A percentile compares a stretch with the other conserved stretches of the same genome.
Conservation (phyloP, 1,140 invertebrate species). For the Calephelis nemesis region DNA sequence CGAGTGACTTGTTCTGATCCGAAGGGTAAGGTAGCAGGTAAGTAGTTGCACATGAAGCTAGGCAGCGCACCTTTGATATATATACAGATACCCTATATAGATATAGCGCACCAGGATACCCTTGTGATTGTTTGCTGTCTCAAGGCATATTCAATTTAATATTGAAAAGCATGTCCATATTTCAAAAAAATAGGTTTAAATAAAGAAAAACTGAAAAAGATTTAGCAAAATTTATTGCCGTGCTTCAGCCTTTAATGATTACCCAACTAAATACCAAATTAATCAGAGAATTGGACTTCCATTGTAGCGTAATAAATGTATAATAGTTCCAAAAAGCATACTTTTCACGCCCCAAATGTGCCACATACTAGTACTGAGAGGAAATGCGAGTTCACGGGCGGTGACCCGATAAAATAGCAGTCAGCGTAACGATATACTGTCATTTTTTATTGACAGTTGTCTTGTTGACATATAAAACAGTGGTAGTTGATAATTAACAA, state of each 20-base stretch:
- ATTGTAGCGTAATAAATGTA: conserved; percentile 1
- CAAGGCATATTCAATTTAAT: too few species aligned
- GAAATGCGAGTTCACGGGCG: conserved; percentile 69
- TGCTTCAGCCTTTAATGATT: not conserved
- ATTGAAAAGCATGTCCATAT: too few species aligned
- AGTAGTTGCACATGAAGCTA: too few species aligned
- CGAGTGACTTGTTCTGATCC: too few species aligned
- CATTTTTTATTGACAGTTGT: conserved; percentile 5
- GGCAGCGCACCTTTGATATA: too few species aligned
- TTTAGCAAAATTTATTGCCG: not conserved
- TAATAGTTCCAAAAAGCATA: conserved; percentile 14
- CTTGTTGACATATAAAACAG: not conserved
- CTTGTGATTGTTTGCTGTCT: too few species aligned
- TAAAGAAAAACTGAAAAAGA: not conserved
- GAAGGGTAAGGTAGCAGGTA: too few species aligned
- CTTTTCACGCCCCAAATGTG: conserved; percentile 44
- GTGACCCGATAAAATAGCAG: conserved; percentile 52
- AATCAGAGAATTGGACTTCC: conserved; percentile 10
- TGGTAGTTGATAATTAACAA: too few species aligned
- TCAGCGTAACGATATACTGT: conserved; percentile 25
- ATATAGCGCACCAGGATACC: too few species aligned
- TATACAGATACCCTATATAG: too few species aligned
- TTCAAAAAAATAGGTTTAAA: not conserved
- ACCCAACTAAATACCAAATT: conserved; percentile 6
- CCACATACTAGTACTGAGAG: conserved; percentile 43